phyloP scores from a whole-genome alignment of 2,888 invertebrate species.

The Campoletis raptor region DNA sequence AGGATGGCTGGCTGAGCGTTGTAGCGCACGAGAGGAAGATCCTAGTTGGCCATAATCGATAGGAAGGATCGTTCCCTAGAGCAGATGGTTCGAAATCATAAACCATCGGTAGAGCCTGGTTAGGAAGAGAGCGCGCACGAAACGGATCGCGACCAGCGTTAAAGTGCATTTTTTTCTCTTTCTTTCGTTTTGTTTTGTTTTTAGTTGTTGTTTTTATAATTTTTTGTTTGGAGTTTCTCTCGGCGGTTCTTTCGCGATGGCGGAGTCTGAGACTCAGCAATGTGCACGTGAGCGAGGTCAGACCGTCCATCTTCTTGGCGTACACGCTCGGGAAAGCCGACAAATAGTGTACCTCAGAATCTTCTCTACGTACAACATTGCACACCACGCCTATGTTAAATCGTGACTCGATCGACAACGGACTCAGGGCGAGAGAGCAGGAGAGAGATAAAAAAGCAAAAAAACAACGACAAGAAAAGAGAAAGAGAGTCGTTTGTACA shows the following conservation, averaged over 20 bases:
- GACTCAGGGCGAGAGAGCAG: slow-evolving; percentile 65
- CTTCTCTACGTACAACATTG: slow-evolving; percentile 49
- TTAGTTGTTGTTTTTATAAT: not conserved
- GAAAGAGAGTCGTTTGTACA: not conserved
- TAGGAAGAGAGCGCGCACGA: slow-evolving; percentile 46
- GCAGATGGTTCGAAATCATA: slow-evolving; percentile 71
- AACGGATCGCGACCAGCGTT: slow-evolving; percentile 62
- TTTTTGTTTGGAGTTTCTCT: slow-evolving; percentile 35
- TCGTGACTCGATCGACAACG: slow-evolving; percentile 79
- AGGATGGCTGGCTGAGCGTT: not conserved
- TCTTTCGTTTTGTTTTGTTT: not conserved
- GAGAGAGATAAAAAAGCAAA: not conserved
- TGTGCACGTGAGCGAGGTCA: slow-evolving; percentile 72
- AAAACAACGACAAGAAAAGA: slow-evolving; percentile 2
- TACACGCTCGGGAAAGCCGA: slow-evolving; percentile 66
- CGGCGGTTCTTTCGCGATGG: slow-evolving; percentile 50
- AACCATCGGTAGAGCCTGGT: slow-evolving; percentile 59
- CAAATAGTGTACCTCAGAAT: slow-evolving; percentile 45
- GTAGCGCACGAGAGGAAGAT: slow-evolving; percentile 1
- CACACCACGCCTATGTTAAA: slow-evolving; percentile 80
- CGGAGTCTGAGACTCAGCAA: slow-evolving; percentile 33
- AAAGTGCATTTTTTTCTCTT: slow-evolving; percentile 40
- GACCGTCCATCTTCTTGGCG: slow-evolving; percentile 78
- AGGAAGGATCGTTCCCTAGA: slow-evolving; percentile 69
- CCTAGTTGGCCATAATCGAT: slow-evolving; percentile 65